Base-by-base conservation (phyloP, 2,113 vertebrate species). In the Pardalotus punctatus region DNA sequence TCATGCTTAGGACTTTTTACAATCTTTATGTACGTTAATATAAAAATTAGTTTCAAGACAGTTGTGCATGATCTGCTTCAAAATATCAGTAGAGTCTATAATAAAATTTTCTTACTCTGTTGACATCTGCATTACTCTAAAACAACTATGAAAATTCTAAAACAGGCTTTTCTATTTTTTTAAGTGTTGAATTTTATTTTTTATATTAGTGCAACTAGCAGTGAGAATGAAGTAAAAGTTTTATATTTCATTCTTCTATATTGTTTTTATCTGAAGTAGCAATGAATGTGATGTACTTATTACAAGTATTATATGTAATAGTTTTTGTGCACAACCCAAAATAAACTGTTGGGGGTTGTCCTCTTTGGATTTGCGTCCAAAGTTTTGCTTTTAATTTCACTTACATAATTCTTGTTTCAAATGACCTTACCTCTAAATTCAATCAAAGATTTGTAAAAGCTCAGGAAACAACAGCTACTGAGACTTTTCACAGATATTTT, bases 271-370 rank as follows among this genome's bases (percentile, higher is more conserved):
- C 14, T 86, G 12, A 65, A 12, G 2, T 10, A 65, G 6, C 28
- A 86, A 61, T 35, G 14, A 58, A 56, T 42, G 10, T 51, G 29
- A 38, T 51, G 4, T 12, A 16, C 40, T 83, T 38, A 25, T 64
- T 86, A 13, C 25, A 65, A 45, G 7, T 11, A 47, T 60, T 11
- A 25, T 8, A 2, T n/a, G 6, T 10, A 69, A 81, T 23, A 10
- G 0, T 38, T 95, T 77, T 78, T 53, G 19, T 58, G 11, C 21
- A 79, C 28, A 61, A 56, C 7, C 17, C 14, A 74, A 12, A 42
- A 29, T 29, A 62, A 66, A n/a, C 2, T 53, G 8, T 10, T 18
- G 16, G 0, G 4, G 4, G 2, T 11, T 57, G 4, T 54, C 19
- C 14, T 53, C 5, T 47, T 43, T 42, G 6, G 81, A 66, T 62